Evolutionary conservation across 2,113 vertebrate genomes (phyloP).

Genomic region (Rostratula benghalensis): DNA sequence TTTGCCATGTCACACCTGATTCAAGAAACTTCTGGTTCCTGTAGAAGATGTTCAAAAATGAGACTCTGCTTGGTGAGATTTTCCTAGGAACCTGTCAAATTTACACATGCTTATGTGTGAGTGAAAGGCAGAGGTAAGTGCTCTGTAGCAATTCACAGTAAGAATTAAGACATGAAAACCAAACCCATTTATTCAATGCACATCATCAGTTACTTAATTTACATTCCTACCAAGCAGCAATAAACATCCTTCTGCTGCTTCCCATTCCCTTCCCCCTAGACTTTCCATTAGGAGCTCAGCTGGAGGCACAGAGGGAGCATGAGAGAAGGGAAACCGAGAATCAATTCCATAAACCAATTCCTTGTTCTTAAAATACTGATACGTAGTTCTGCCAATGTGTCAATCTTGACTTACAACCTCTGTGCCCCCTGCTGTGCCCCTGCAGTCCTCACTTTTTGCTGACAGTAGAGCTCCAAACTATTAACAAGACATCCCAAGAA

Average conservation of each 20-base stretch:
- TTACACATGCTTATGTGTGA: not conserved
- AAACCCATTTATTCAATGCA: not conserved
- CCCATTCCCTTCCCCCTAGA: not conserved
- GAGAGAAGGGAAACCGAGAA: not conserved
- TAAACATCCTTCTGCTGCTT: constrained; percentile 29
- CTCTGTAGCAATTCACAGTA: not conserved
- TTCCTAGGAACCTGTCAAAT: not conserved
- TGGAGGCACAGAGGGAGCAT: constrained; percentile 4
- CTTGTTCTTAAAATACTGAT: not conserved
- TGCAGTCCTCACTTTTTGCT: not conserved
- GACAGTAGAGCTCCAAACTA: not conserved
- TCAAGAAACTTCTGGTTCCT: not conserved
- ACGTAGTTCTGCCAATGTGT: not conserved
- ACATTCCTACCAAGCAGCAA: constrained; percentile 15
- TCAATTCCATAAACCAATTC: not conserved
- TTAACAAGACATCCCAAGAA: not conserved
- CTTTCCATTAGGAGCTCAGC: constrained; percentile 22
- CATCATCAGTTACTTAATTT: constrained; percentile 45
- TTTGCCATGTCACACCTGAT: accelerated
- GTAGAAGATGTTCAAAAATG: not conserved
- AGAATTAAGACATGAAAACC: not conserved
- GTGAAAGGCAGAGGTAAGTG: not conserved
- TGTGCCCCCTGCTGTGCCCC: not conserved
- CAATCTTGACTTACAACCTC: not conserved
- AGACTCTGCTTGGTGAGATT: not conserved